Evolutionary conservation across 2,888 invertebrate species (phyloP).

Genomic region (Cartodere bifasciata): DNA sequence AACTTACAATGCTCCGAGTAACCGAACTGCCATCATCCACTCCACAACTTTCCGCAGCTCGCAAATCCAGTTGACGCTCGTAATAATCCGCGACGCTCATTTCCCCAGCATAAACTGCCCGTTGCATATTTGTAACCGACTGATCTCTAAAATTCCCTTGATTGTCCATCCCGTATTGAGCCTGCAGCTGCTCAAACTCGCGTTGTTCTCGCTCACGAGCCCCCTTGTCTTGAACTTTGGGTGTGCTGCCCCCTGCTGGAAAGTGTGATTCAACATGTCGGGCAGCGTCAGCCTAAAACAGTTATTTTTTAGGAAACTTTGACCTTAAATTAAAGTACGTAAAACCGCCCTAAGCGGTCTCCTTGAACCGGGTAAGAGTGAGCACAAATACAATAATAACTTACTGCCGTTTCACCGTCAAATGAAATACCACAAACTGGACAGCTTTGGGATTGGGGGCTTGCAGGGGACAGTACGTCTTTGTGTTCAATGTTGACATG

Average conservation of each 20-base stretch:
- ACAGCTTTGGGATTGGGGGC: slow-evolving; percentile 30
- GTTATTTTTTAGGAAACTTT: slow-evolving; percentile 9
- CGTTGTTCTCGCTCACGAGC: slow-evolving; percentile 63
- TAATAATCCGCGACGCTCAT: slow-evolving; percentile 78
- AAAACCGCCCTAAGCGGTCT: too few relatives aligned
- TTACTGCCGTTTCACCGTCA: slow-evolving; percentile 39
- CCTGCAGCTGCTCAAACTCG: slow-evolving; percentile 67
- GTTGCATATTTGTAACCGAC: slow-evolving; percentile 64
- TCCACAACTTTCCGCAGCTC: slow-evolving; percentile 63
- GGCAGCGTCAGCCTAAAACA: slow-evolving; percentile 42
- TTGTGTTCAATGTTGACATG: slow-evolving; percentile 79
- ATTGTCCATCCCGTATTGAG: slow-evolving; percentile 83
- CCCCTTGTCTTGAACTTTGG: slow-evolving; percentile 41
- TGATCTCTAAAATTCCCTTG: slow-evolving; percentile 70
- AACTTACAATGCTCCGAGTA: slow-evolving; percentile 52
- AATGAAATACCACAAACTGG: slow-evolving; percentile 37
- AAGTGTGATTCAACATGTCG: slow-evolving; percentile 83
- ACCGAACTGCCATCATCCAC: slow-evolving; percentile 72
- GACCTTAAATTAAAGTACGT: too few relatives aligned
- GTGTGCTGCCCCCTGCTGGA: slow-evolving; percentile 38
- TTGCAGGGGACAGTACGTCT: slow-evolving; percentile 60
- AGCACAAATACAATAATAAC: slow-evolving; percentile 20
- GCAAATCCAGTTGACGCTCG: slow-evolving; percentile 63
- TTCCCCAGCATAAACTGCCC: slow-evolving; percentile 75
- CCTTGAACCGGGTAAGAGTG: too few relatives aligned